Conservation (phyloP, 1,140 invertebrate species). For the Pogonomyrmex barbatus region DNA sequence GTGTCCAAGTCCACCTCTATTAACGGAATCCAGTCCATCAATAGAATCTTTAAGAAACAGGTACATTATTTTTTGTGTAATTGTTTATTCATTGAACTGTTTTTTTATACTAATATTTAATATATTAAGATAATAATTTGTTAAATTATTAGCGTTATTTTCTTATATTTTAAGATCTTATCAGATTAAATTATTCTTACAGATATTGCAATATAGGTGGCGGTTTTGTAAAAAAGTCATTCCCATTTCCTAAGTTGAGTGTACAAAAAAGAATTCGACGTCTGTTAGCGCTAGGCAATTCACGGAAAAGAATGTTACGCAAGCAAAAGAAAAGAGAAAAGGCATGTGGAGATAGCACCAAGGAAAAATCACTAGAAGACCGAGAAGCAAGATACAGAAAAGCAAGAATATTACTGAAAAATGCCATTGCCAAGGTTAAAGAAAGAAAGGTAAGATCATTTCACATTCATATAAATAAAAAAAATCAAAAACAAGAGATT, state of each 20-base stretch:
- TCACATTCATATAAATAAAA: neutral
- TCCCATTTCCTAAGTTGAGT: slow-evolving; percentile 87
- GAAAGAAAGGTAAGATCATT: slow-evolving; percentile 43
- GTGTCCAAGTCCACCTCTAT: slow-evolving; percentile 75
- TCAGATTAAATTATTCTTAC: neutral
- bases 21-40: slow-evolving; percentile 75
- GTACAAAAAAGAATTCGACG: slow-evolving; percentile 85
- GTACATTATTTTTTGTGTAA: slow-evolving; percentile 68
- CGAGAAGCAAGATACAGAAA: slow-evolving; percentile 85
- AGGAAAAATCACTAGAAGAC: slow-evolving; percentile 78
- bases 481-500: too few relatives aligned
- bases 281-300: slow-evolving; percentile 84
- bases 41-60: slow-evolving; percentile 83
- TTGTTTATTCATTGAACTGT: neutral
- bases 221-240: slow-evolving; percentile 88
- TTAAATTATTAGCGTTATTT: too few relatives aligned
- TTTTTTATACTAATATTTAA: neutral
- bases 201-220: slow-evolving; percentile 85
- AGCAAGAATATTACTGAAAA: slow-evolving; percentile 86
- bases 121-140: too few relatives aligned
- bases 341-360: slow-evolving; percentile 72
- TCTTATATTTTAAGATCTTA: neutral
- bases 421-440: slow-evolving; percentile 85
- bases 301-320: slow-evolving; percentile 83
- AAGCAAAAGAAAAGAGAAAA: slow-evolving; percentile 84